Base-by-base conservation (phyloP, 2,113 vertebrate species). In the Psammodynastes pulverulentus region DNA sequence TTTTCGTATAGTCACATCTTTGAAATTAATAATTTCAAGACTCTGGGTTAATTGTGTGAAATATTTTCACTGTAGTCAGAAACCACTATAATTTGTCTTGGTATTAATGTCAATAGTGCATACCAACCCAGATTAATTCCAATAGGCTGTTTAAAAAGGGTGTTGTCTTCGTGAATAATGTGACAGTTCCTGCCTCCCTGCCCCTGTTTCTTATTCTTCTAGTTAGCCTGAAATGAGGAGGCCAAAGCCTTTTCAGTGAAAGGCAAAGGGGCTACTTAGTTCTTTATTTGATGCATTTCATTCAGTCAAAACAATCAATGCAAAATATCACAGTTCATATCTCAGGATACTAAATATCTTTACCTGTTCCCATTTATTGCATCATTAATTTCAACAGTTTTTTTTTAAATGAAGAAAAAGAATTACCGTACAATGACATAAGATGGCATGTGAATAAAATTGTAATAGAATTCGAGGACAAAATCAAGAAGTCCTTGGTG, bases 11-110 rank as follows among this genome's bases (percentile, higher is more conserved):
- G 89, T 89, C 84, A 93, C 88, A 5, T 88, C 93, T 54, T 92
- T 90, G 95, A 95, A 88, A 93, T 88, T 93, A 88, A 90, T 53
- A 84, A 62, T 91, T 95, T 62, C 91, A 93, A 92, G 87, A 91
- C 92, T 96, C 93, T 2, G 94, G 95, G 93, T 92, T 87, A 93
- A 91, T 86, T 95, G 91, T 95, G 95, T 96, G 94, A 96, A 96
- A 95, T 92, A 92, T 45, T 95, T 49, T 91, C 91, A 92, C 88
- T 95, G 94, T 95, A 95, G 93, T 94, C 94, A 94, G 93, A 96
- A 97, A 96, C 93, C 95, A 95, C 94, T 90, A 46, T 91, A 93
- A 93, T 92, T 52, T 79, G 92, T 93, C 90, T 92, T 92, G 93
- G 93, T 96, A 96, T 97, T 95, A 94, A 91, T 51, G 54, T 87